Evolutionary conservation across 92 coral and sea anemone genomes (phyloP).

Genomic region (Actinernus sp.): DNA sequence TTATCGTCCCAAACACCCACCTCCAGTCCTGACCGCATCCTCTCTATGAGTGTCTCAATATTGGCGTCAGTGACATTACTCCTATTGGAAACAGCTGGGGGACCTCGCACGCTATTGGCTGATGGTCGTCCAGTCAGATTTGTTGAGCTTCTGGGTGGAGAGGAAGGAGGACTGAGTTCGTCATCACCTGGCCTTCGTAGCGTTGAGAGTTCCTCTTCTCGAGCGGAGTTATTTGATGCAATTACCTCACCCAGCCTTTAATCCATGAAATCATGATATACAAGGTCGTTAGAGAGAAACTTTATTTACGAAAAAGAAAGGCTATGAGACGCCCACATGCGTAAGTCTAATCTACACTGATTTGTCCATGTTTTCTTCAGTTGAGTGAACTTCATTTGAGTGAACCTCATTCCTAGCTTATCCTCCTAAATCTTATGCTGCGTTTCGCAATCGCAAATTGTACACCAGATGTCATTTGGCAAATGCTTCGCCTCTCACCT

Average conservation of each 20-base stretch:
- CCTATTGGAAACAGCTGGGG: conserved; percentile 27
- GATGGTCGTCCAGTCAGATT: conserved; percentile 15
- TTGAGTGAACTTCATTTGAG: no score
- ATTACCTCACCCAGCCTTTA: conserved; percentile 92
- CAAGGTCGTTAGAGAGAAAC: no score
- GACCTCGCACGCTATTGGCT: conserved; percentile 3
- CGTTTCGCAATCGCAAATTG: no score
- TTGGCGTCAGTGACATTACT: conserved; percentile 69
- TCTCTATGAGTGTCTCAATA: conserved; percentile 91
- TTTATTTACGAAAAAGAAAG: no score
- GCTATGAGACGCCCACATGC: no score
- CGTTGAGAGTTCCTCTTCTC: conserved; percentile 76
- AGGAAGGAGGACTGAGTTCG: conserved; percentile 71
- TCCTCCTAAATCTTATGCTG: no score
- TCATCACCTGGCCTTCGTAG: conserved; percentile 66
- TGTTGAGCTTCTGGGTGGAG: conserved; percentile 74
- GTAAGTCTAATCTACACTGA: no score
- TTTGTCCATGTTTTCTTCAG: no score
- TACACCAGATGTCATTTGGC: no score
- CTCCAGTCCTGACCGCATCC: conserved; percentile 97
- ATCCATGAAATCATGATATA: background rate
- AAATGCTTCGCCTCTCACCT: no score
- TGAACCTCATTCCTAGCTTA: no score
- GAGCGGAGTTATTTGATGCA: conserved; percentile 79
- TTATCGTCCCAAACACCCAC: no score